These are phyloP conservation scores for Trissonchulus sp. DNA, from an alignment of 2,888 invertebrate genomes.

Conservation along the genomic window DNA sequence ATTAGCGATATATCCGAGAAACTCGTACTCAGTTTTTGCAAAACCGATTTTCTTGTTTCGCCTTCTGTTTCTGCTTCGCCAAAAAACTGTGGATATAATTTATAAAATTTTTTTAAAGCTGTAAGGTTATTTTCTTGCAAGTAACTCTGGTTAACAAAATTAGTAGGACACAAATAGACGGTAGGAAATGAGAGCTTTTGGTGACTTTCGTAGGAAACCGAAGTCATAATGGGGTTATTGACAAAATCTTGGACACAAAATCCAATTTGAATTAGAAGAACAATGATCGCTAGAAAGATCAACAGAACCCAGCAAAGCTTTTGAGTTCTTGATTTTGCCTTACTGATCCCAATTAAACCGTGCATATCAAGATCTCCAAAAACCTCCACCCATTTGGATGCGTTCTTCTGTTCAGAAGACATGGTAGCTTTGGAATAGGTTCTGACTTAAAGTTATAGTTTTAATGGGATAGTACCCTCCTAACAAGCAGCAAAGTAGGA, in stretches of 20 bases:
- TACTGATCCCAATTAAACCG: not conserved
- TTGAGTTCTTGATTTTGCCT: not conserved
- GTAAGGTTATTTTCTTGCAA: not conserved
- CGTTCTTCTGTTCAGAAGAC: too few species aligned
- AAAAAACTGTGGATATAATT: too few species aligned
- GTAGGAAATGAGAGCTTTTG: not conserved
- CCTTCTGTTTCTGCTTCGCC: not conserved
- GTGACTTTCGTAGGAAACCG: not conserved
- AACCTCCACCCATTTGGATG: too few species aligned
- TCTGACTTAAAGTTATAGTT: too few species aligned
- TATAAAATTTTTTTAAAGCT: too few species aligned
- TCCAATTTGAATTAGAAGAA: not conserved
- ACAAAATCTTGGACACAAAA: not conserved
- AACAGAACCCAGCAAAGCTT: not conserved
- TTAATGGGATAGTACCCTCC: too few species aligned
- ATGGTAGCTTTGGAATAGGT: too few species aligned
- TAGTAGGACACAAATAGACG: slow-evolving; percentile 1
- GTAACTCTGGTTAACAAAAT: slow-evolving; percentile 1
- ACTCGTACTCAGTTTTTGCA: not conserved
- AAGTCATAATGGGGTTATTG: not conserved
- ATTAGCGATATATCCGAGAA: not conserved
- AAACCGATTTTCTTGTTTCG: too few species aligned
- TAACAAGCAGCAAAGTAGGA: too few species aligned
- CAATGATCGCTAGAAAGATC: not conserved
- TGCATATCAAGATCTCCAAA: slow-evolving; percentile 9